Conservation (phyloP, 1,140 invertebrate genomes). For the Gonioctena quinquepunctata region DNA sequence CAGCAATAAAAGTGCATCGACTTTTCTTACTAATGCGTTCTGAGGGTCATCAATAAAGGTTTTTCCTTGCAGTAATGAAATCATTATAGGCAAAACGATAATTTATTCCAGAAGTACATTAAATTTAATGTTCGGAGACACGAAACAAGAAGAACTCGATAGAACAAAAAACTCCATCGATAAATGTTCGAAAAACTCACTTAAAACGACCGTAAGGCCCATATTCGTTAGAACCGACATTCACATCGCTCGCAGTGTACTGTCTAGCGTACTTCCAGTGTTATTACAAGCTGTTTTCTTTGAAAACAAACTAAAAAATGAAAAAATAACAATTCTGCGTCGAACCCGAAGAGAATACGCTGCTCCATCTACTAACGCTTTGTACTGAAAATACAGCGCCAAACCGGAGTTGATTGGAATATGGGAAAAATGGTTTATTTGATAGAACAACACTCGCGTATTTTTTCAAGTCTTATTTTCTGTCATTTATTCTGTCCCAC, state of each 20-base stretch:
- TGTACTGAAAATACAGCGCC: conserved; percentile 16
- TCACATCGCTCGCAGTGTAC: background rate
- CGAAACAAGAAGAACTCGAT: background rate
- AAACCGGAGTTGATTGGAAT: conserved; percentile 10
- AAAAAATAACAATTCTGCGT: conserved; percentile 34
- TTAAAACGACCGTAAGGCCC: conserved; percentile 25
- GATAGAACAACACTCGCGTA: background rate
- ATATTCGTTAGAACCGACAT: too few relatives aligned
- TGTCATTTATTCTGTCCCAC: background rate
- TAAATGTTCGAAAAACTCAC: conserved; percentile 26
- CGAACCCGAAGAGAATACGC: conserved; percentile 6
- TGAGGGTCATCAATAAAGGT: background rate
- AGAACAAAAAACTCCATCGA: background rate
- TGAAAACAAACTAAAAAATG: conserved; percentile 42
- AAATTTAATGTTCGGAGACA: background rate
- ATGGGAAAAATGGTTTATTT: background rate
- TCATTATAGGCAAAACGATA: background rate
- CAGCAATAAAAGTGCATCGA: too few relatives aligned
- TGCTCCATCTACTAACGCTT: conserved; percentile 1
- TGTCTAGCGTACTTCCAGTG: conserved; percentile 17
- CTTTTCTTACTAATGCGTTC: too few relatives aligned
- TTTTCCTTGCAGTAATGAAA: background rate
- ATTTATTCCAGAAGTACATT: background rate
- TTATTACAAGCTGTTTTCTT: conserved; percentile 42
- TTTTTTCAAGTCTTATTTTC: background rate